A percentile compares a stretch with the other conserved stretches of the same genome.
Conservation (phyloP, 1,140 invertebrate species). For the Drosophila arawakana region DNA sequence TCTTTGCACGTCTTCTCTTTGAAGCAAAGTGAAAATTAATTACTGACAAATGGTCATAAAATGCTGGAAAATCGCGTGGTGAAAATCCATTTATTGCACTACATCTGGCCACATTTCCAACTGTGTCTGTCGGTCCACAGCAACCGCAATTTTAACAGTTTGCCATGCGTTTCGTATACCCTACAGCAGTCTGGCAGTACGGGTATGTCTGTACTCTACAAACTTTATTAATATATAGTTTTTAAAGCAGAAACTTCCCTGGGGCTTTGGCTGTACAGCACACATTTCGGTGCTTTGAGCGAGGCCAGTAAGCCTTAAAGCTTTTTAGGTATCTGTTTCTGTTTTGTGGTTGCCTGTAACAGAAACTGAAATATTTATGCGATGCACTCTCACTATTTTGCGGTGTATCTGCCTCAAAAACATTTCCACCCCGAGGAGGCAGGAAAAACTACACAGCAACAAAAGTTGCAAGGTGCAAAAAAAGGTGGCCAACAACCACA, state of each 20-base stretch:
- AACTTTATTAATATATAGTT: neutral
- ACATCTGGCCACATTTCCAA: neutral
- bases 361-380: constrained; percentile 12
- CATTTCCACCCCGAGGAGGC: neutral
- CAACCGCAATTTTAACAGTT: neutral
- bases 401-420: constrained; percentile 7
- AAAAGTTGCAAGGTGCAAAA: constrained; percentile 9
- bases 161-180: neutral
- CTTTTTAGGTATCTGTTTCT: constrained; percentile 2
- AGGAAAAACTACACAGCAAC: constrained; percentile 3
- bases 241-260: neutral
- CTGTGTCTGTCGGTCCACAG: neutral
- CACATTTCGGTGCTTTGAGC: constrained; percentile 4
- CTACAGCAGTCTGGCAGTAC: neutral
- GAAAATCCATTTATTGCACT: constrained; percentile 9
- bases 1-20: neutral
- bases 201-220: neutral
- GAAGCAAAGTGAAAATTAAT: neutral
- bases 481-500: no score
- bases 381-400: constrained; percentile 15
- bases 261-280: neutral
- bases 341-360: neutral
- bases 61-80: constrained; percentile 16
- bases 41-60: constrained; percentile 57
- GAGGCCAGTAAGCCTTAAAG: neutral